Conservation (phyloP, 2,113 vertebrate species). For the Centrocercus urophasianus region DNA sequence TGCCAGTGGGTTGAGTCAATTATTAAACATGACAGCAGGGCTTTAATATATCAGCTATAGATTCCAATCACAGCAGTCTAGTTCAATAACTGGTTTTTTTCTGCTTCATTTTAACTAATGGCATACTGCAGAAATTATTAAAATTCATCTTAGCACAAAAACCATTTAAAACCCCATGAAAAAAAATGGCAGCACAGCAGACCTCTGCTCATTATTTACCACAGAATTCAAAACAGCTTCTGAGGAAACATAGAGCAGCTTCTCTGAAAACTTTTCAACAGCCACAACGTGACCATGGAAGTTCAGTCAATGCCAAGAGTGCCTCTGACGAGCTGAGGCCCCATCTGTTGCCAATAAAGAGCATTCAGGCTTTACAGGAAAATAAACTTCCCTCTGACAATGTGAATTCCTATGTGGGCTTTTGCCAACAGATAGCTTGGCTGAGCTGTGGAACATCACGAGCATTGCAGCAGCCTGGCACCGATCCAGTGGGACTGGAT, state of each 20-base stretch:
- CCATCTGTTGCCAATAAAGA: neutral
- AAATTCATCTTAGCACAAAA: conserved; percentile 56
- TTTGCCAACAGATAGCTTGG: neutral
- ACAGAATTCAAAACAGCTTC: neutral
- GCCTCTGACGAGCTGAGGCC: neutral
- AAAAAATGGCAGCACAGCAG: conserved; percentile 20
- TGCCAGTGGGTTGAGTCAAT: conserved; percentile 58
- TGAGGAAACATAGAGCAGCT: neutral
- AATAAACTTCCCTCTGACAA: neutral
- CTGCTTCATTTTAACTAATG: conserved; percentile 68
- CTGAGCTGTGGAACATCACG: neutral
- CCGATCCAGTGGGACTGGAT: neutral
- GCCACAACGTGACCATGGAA: neutral
- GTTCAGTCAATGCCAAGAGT: neutral
- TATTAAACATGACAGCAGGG: conserved; percentile 65
- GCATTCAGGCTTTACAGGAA: neutral
- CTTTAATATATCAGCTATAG: conserved; percentile 70
- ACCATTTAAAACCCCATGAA: conserved; percentile 31
- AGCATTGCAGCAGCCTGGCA: neutral
- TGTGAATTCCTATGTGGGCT: neutral
- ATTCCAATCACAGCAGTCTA: conserved; percentile 72
- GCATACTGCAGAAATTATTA: conserved; percentile 69
- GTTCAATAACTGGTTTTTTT: conserved; percentile 75
- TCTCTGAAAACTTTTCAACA: neutral
- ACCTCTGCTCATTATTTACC: neutral